Conservation (phyloP, 2,797 vertebrate genomes). For the Acanthurus tractus region DNA sequence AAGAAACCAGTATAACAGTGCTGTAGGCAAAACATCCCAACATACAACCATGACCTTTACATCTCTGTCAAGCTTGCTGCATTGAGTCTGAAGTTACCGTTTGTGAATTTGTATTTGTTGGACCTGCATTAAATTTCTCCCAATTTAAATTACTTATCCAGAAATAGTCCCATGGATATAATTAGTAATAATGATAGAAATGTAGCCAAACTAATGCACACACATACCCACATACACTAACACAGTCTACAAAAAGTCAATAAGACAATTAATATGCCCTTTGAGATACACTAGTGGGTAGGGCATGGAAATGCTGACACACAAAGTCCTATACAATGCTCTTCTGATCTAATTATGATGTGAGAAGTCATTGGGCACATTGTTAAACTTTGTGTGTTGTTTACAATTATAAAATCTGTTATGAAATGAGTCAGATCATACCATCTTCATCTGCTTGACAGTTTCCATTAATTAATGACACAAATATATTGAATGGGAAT, state of each 20-base stretch:
- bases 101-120: neutral
- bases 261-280: slow-evolving; percentile 87
- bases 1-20: slow-evolving; percentile 22
- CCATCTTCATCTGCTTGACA: slow-evolving; percentile 30
- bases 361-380: slow-evolving; percentile 51
- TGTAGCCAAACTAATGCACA: slow-evolving; percentile 45
- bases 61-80: slow-evolving; percentile 6
- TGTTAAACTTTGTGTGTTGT: slow-evolving; percentile 55
- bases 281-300: slow-evolving; percentile 66
- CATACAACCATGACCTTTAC: slow-evolving; percentile 18
- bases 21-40: slow-evolving; percentile 6
- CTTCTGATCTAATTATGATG: slow-evolving; percentile 66
- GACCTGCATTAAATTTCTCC: neutral
- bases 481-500: slow-evolving; percentile 6
- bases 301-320: slow-evolving; percentile 69
- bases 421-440: slow-evolving; percentile 26
- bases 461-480: slow-evolving; percentile 49
- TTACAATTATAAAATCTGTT: slow-evolving; percentile 46
- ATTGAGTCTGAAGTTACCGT: neutral
- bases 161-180: slow-evolving; percentile 15
- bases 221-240: neutral
- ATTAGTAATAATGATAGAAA: slow-evolving; percentile 64
- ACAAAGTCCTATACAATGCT: slow-evolving; percentile 50
- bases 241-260: slow-evolving; percentile 72
- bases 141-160: slow-evolving; percentile 3